A percentile compares a stretch with the other conserved stretches of the same genome.
phyloP scores from a whole-genome alignment of 2,888 invertebrate genomes.

The Drosophila helvetica region DNA sequence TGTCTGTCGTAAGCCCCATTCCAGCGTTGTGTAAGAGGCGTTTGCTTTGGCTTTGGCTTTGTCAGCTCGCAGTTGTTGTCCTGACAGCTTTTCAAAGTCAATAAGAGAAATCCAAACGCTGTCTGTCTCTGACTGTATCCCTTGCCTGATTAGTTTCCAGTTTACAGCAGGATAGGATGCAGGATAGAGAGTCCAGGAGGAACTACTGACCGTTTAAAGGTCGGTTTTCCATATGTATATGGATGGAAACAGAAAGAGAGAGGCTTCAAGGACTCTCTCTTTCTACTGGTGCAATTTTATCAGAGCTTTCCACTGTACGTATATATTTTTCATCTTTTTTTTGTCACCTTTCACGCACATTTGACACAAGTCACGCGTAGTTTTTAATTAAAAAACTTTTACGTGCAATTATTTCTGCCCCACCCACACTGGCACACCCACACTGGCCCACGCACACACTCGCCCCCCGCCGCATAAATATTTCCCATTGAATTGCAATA shows the following conservation, averaged over 20 bases:
- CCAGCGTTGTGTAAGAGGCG: slow-evolving; percentile 5
- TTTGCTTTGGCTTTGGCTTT: slow-evolving; percentile 15
- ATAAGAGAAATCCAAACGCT: background rate
- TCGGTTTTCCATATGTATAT: slow-evolving; percentile 2
- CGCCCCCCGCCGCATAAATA: slow-evolving; percentile 11
- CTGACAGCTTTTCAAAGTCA: slow-evolving; percentile 1
- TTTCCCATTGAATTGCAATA: slow-evolving; percentile 57
- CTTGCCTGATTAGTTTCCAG: slow-evolving; percentile 25
- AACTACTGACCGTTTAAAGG: background rate
- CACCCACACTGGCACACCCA: slow-evolving; percentile 15
- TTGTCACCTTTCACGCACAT: slow-evolving; percentile 56
- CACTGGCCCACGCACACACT: slow-evolving; percentile 3
- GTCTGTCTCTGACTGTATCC: slow-evolving; percentile 6
- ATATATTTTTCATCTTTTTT: slow-evolving; percentile 21
- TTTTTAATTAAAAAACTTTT: slow-evolving; percentile 78
- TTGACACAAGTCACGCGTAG: slow-evolving; percentile 72
- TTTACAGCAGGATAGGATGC: no score
- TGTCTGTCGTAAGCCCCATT: slow-evolving; percentile 1
- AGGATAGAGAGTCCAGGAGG: background rate
- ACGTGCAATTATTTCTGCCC: slow-evolving; percentile 70
- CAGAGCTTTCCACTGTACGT: slow-evolving; percentile 25
- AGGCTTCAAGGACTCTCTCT: background rate
- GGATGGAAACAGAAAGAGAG: background rate
- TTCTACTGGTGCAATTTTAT: slow-evolving; percentile 10
- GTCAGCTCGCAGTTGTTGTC: slow-evolving; percentile 3